A percentile compares a stretch with the other conserved stretches of the same genome.
phyloP scores from a whole-genome alignment of 2,113 vertebrate species.

The Gobius niger region DNA sequence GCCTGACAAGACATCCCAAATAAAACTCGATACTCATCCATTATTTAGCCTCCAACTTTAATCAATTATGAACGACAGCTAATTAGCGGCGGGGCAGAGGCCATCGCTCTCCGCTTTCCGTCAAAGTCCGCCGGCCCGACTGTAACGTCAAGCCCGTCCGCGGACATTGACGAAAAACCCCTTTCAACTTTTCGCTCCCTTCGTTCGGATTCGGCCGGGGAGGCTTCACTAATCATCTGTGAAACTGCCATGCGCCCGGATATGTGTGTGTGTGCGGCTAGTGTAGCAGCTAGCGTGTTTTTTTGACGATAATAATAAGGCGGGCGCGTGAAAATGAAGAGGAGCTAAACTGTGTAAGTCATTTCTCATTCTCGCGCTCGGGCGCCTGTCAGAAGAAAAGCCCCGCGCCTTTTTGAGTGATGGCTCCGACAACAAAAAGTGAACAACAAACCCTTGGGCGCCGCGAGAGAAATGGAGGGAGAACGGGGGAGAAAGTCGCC shows the following conservation, averaged over 20 bases:
- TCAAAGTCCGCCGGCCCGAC: conserved; percentile 52
- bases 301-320: conserved; percentile 68
- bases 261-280: not conserved
- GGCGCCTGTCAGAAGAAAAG: conserved; percentile 66
- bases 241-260: conserved; percentile 21
- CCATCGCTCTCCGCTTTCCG: conserved; percentile 50
- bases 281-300: not conserved
- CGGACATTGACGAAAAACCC: conserved; percentile 63
- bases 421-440: conserved; percentile 65
- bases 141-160: conserved; percentile 37
- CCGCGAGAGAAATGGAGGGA: conserved; percentile 34
- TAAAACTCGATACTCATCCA: conserved; percentile 68
- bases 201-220: conserved; percentile 52
- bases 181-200: conserved; percentile 30
- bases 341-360: conserved; percentile 73
- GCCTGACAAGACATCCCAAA: conserved; percentile 56
- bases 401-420: conserved; percentile 65
- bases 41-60: conserved; percentile 68
- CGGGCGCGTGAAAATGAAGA: conserved; percentile 69
- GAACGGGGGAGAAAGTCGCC: not conserved
- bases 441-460: conserved; percentile 70
- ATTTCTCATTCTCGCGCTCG: conserved; percentile 75
- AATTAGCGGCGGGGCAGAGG: conserved; percentile 60
- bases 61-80: conserved; percentile 76
- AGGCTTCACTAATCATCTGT: conserved; percentile 71